Base-by-base conservation (phyloP, 2,888 invertebrate species). In the Chrysolina oricalcia region DNA sequence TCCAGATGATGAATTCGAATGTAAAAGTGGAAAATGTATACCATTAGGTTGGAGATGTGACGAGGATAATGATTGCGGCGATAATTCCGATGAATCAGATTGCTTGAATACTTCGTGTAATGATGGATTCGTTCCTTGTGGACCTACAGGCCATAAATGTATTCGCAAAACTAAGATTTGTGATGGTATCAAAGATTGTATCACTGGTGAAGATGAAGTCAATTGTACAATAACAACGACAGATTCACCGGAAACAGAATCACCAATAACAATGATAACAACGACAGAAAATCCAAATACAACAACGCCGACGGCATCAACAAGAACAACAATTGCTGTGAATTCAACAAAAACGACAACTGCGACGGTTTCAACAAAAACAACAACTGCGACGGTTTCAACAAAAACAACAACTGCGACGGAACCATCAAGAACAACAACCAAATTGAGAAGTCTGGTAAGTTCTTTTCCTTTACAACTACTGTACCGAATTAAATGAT, bases 1-100 rank as follows among this genome's bases (percentile, higher is more conserved):
- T 83, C 40, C 74, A 87, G 88, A 82, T 81, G 89, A 89, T 81
- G 92, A 93, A 83, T 93, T 93, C 85, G 89, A 89, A 72, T 94
- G 94, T 84, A 87, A 87, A 63, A 80, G 85, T 2, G 90, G 90
- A 76, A 91, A 90, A 15, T 96, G 96, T 83, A 93, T 96, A 73
- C 94, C 95, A 63, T 90, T 90, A 82, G 92, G 93, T 19, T 95
- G 95, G 92, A 92, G 92, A 53, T 97, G 97, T 88, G 96, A 97
- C 88, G 94, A 93, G 10, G 94, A 94, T 81, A 88, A 90, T n/a
- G 97, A 97, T 87, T 97, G 96, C 81, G 90, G 92, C 0, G 95
- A 96, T 83, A 89, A 90, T 11, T 93, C 94, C 40, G 97, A 97
- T 85, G 97, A 96, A 87, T 85, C 83, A 0, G 91, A 92, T 73